Conservation (phyloP, 2,888 invertebrate genomes). For the Mayetiola destructor region DNA sequence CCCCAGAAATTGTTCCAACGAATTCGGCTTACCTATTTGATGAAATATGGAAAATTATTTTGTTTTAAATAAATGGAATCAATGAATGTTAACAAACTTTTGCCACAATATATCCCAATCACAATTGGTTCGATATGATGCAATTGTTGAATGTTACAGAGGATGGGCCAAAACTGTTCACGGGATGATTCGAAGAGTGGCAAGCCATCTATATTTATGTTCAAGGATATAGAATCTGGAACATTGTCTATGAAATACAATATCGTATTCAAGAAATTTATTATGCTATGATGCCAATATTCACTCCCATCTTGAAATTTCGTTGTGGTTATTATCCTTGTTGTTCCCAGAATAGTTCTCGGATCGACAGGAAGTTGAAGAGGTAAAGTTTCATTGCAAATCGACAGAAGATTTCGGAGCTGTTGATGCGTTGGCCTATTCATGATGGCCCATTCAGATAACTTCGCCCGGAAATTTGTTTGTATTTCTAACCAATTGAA, state of each 20-base stretch:
- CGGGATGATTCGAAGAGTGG: background rate
- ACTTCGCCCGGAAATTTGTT: too few species aligned
- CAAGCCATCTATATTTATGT: background rate
- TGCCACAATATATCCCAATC: background rate
- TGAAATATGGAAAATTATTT: background rate
- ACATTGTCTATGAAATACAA: background rate
- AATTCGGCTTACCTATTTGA: background rate
- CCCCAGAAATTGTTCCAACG: background rate
- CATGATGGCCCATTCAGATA: background rate
- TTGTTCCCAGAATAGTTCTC: background rate
- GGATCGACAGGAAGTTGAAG: background rate
- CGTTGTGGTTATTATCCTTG: too few species aligned
- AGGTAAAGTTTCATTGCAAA: background rate
- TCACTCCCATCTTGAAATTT: background rate
- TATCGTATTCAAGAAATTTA: background rate
- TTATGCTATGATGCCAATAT: background rate
- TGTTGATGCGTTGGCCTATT: background rate
- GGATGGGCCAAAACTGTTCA: background rate
- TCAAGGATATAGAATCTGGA: background rate
- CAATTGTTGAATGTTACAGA: background rate
- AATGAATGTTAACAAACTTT: background rate
- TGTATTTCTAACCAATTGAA: too few species aligned
- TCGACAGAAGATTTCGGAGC: background rate
- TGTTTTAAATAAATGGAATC: background rate
- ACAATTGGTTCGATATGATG: background rate